A percentile compares a stretch with the other conserved stretches of the same genome.
These are phyloP conservation scores for Emydoidea blandingii DNA, from an alignment of 2,797 vertebrate species.

Conservation along the genomic window DNA sequence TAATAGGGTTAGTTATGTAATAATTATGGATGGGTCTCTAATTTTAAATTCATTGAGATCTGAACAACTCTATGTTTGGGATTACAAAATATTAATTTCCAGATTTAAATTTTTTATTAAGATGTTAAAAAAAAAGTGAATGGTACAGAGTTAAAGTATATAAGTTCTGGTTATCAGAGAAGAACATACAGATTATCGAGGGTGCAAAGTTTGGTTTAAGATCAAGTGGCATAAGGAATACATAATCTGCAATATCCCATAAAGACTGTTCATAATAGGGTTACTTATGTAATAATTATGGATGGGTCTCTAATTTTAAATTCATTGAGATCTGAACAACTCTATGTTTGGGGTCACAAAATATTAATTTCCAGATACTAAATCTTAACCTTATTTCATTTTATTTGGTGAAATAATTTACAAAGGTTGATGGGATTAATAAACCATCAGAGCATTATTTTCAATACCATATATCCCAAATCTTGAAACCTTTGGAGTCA, in stretches of 20 bases:
- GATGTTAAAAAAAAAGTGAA: too few species aligned
- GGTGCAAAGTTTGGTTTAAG: too few species aligned
- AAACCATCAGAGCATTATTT: constrained; percentile 10
- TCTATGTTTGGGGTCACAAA: background rate
- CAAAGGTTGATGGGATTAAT: background rate
- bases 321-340: constrained; percentile 53
- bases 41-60: constrained; percentile 63
- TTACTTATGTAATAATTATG: constrained; percentile 71
- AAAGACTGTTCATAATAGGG: constrained; percentile 65
- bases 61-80: background rate
- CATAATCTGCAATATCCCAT: background rate
- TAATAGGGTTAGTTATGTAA: constrained; percentile 70
- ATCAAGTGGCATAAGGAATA: too few species aligned
- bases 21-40: constrained; percentile 63
- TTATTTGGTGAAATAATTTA: constrained; percentile 32
- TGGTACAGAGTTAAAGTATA: too few species aligned
- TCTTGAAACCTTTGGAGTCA: constrained; percentile 39
- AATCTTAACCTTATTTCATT: constrained; percentile 2
- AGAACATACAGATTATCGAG: too few species aligned
- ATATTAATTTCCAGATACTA: background rate
- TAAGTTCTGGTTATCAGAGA: too few species aligned
- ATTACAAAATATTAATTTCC: constrained; percentile 19
- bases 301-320: constrained; percentile 57
- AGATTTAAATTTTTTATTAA: background rate
- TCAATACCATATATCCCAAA: background rate